Evolutionary conservation across 2,113 vertebrate species (phyloP).

Genomic region (Centropristis striata): DNA sequence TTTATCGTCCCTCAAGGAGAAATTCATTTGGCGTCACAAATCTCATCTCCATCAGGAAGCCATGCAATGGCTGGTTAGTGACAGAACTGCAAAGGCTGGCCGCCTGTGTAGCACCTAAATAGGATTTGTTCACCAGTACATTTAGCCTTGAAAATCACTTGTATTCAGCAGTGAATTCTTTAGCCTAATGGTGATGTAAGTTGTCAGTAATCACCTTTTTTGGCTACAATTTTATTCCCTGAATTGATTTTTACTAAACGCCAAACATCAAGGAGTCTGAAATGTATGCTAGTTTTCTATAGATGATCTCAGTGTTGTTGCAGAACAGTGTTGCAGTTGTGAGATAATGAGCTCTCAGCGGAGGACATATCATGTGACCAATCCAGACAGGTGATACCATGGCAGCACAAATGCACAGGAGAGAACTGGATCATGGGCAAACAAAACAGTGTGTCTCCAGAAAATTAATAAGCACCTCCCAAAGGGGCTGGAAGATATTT

Average conservation of each 20-base stretch:
- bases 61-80: slow-evolving; percentile 75
- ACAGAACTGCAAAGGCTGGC: slow-evolving; percentile 56
- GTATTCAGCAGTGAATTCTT: slow-evolving; percentile 12
- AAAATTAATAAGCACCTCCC: slow-evolving; percentile 62
- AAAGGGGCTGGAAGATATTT: slow-evolving; percentile 29
- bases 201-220: slow-evolving; percentile 10
- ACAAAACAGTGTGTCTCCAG: slow-evolving; percentile 63
- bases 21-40: slow-evolving; percentile 80
- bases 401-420: slow-evolving; percentile 66
- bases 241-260: slow-evolving; percentile 10
- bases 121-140: slow-evolving; percentile 51
- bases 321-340: slow-evolving; percentile 46
- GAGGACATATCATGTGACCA: slow-evolving; percentile 75
- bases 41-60: slow-evolving; percentile 80
- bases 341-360: slow-evolving; percentile 81
- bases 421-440: slow-evolving; percentile 60
- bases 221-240: background rate
- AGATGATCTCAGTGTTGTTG: slow-evolving; percentile 61
- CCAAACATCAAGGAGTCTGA: slow-evolving; percentile 19
- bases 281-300: slow-evolving; percentile 18
- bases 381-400: slow-evolving; percentile 76
- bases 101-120: slow-evolving; percentile 52
- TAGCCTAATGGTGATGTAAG: background rate
- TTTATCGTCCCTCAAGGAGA: slow-evolving; percentile 82
- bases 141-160: slow-evolving; percentile 15